Base-by-base conservation (phyloP, 2,797 vertebrate genomes). In the Octomys mimax region DNA sequence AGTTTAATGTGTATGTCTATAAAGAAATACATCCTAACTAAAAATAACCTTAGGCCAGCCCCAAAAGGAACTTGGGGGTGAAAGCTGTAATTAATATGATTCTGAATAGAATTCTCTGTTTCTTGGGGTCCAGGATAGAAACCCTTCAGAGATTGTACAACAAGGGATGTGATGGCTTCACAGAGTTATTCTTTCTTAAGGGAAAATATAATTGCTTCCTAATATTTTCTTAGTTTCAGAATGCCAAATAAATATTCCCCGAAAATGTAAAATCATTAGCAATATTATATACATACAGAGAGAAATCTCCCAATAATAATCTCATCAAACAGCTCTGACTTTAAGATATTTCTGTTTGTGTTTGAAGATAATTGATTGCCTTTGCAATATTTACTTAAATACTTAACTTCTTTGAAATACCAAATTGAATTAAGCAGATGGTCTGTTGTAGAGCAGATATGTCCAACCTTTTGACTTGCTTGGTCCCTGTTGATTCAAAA, bases 311-410 rank as follows among this genome's bases (percentile, higher is more conserved):
- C 18, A 73, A 2, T 94, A 94, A 31, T 86, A 91, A 82, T 92
- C 61, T 36, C 19, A 94, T 91, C 46, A 86, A 31, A 77, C 68
- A 82, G 19, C 33, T 81, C 7, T 91, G 52, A 73, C 82, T 94
- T 92, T 2, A 87, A n/a, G 46, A 92, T 87, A 95, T 82, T 97
- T 82, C 57, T 96, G 7, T 89, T 93, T 96, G 57, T 89, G 16
- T 92, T 82, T 85, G 54, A 94, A 87, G 36, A 82, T 89, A 97
- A 71, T 77, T 66, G 87, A 92, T 42, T 97, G 16, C 21, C 85
- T 89, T 96, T 85, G 5, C 6, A 95, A 66, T 91, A 92, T 19
- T 94, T 95, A 83, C 59, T 93, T 90, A 87, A 88, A 95, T n/a
- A n/a, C n/a, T 12, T 68, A 59, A 59, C 59, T 83, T 82, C 75